Percentiles rank a stretch among this genome's conserved stretches.
These are phyloP conservation scores for Picus viridis DNA, from an alignment of 2,797 vertebrate species.

Conservation along the genomic window DNA sequence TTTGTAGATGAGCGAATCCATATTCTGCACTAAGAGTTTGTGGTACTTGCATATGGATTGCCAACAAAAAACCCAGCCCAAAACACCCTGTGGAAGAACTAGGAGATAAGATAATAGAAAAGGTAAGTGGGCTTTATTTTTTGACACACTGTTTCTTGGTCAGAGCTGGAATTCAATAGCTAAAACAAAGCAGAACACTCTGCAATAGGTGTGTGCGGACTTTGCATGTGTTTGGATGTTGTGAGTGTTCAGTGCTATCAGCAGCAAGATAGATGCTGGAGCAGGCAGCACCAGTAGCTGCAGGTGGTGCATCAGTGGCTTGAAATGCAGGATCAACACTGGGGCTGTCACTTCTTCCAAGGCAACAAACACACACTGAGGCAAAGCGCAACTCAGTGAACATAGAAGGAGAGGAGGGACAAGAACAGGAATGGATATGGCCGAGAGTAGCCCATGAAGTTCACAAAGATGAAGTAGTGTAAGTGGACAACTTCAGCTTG, in stretches of 20 bases:
- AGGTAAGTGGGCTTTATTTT: background rate
- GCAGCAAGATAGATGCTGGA: background rate
- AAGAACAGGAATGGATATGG: fast-evolving
- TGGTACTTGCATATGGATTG: background rate
- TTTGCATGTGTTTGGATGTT: background rate
- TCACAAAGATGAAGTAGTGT: background rate
- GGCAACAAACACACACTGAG: background rate
- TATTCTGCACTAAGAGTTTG: background rate
- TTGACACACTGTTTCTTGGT: background rate
- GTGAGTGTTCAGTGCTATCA: fast-evolving
- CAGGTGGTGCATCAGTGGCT: background rate
- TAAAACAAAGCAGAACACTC: background rate
- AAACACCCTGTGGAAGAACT: background rate
- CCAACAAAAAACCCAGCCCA: too few relatives aligned
- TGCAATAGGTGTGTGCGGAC: fast-evolving
- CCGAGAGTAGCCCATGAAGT: fast-evolving
- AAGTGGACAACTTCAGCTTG: background rate
- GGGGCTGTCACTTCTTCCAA: background rate
- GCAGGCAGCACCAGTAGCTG: background rate
- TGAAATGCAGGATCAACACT: background rate
- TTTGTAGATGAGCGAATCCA: background rate
- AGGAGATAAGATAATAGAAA: background rate
- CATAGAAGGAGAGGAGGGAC: background rate
- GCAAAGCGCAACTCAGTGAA: background rate
- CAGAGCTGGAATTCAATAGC: background rate